Evolutionary conservation across 2,888 invertebrate genomes (phyloP).

Genomic region (Trichogramma dendrolimi): DNA sequence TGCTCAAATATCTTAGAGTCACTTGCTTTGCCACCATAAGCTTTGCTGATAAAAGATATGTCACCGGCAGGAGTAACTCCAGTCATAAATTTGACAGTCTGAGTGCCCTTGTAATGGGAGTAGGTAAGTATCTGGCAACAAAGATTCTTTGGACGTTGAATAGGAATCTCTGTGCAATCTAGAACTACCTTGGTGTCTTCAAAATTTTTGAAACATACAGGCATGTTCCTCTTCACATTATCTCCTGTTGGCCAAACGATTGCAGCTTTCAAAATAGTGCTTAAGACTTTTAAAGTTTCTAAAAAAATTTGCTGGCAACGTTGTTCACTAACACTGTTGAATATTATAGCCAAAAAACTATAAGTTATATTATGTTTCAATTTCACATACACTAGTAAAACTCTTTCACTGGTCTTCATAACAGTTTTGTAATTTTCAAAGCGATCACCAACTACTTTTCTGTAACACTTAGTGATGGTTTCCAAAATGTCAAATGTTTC

Average conservation of each 20-base stretch:
- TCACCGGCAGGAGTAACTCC: background rate
- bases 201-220: background rate
- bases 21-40: background rate
- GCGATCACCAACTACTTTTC: background rate
- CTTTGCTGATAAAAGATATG: slow-evolving; percentile 3
- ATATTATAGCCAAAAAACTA: background rate
- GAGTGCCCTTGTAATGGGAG: background rate
- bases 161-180: background rate
- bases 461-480: background rate
- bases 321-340: background rate
- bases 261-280: background rate
- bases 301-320: background rate
- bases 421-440: no score
- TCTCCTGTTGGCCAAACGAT: background rate
- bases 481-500: background rate
- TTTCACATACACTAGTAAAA: background rate
- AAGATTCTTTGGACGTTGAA: background rate
- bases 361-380: background rate
- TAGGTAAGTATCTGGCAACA: background rate
- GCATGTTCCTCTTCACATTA: background rate
- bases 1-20: background rate
- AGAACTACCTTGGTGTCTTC: background rate
- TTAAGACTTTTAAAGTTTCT: slow-evolving; percentile 1
- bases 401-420: background rate
- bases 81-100: slow-evolving; percentile 4